These are phyloP conservation scores for Tetramorium alpestre DNA, from an alignment of 1,140 invertebrate genomes.

Conservation along the genomic window DNA sequence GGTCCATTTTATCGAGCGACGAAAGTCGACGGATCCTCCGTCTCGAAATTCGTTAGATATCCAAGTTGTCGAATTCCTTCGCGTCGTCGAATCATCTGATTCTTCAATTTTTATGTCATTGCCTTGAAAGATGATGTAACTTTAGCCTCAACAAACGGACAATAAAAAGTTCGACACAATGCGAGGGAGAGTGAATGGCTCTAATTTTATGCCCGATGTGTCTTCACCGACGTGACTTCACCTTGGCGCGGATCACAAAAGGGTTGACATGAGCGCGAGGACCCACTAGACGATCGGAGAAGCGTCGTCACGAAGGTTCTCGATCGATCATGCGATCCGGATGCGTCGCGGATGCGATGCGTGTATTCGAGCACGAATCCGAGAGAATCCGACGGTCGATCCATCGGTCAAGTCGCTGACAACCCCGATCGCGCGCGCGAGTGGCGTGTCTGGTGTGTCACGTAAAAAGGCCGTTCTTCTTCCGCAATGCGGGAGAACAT, in stretches of 20 bases:
- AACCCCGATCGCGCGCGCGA: conserved; percentile 54
- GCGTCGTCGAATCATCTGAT: background rate
- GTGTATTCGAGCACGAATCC: conserved; percentile 68
- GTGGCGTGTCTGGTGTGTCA: conserved; percentile 71
- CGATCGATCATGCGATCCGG: conserved; percentile 81
- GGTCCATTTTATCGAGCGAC: background rate
- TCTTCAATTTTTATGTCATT: background rate
- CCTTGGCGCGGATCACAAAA: conserved; percentile 29
- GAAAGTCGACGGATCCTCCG: background rate
- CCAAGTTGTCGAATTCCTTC: background rate
- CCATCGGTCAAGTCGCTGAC: conserved; percentile 82
- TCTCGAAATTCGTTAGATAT: conserved; percentile 3
- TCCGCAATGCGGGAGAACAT: conserved; percentile 49
- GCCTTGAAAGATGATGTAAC: background rate
- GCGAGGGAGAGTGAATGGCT: conserved; percentile 20
- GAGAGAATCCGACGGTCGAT: conserved; percentile 73
- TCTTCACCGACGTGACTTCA: conserved; percentile 31
- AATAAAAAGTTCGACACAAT: conserved; percentile 12
- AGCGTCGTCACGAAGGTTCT: conserved; percentile 78
- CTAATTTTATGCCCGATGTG: conserved; percentile 19
- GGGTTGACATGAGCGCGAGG: background rate
- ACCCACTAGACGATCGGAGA: background rate
- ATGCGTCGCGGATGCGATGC: conserved; percentile 4
- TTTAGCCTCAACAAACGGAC: background rate
- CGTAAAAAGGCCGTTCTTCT: conserved; percentile 78